phyloP scores from a whole-genome alignment of 2,888 invertebrate species.

The Chelonus formosanus region DNA sequence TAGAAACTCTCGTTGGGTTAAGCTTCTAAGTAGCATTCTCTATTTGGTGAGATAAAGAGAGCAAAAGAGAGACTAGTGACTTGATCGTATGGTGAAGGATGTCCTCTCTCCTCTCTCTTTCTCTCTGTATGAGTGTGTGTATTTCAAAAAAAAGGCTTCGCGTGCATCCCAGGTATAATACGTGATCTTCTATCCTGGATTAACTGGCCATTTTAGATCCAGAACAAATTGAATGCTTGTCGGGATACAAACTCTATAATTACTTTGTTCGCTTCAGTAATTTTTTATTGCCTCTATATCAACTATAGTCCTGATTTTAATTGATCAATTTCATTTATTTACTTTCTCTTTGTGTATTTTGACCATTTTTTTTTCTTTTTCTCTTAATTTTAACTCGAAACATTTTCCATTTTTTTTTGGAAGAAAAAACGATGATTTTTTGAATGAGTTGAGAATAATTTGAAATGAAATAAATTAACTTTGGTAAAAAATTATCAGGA shows the following conservation, averaged over 20 bases:
- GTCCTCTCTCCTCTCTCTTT: too few relatives aligned
- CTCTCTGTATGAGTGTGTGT: too few relatives aligned
- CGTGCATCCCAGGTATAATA: conserved; percentile 37
- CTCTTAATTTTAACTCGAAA: too few relatives aligned
- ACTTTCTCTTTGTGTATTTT: neutral
- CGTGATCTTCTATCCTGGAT: conserved; percentile 38
- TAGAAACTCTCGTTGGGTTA: conserved; percentile 30
- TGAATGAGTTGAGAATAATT: too few relatives aligned
- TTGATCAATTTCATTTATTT: neutral
- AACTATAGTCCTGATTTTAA: neutral
- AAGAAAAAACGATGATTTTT: too few relatives aligned
- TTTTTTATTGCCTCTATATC: too few relatives aligned
- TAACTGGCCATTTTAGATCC: conserved; percentile 39
- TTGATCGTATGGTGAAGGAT: neutral
- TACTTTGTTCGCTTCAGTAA: neutral
- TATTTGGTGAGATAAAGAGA: neutral
- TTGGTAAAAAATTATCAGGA: too few relatives aligned
- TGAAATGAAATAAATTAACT: too few relatives aligned
- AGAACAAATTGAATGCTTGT: conserved; percentile 45
- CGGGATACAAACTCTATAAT: conserved; percentile 22
- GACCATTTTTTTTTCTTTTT: too few relatives aligned
- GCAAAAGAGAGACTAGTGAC: conserved; percentile 14
- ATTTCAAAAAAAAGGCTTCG: conserved; percentile 17
- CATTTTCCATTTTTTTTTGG: too few relatives aligned
- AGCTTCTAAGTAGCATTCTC: conserved; percentile 29